These are phyloP conservation scores for Pseudopleuronectes americanus DNA, from an alignment of 2,797 vertebrate species.

Conservation along the genomic window DNA sequence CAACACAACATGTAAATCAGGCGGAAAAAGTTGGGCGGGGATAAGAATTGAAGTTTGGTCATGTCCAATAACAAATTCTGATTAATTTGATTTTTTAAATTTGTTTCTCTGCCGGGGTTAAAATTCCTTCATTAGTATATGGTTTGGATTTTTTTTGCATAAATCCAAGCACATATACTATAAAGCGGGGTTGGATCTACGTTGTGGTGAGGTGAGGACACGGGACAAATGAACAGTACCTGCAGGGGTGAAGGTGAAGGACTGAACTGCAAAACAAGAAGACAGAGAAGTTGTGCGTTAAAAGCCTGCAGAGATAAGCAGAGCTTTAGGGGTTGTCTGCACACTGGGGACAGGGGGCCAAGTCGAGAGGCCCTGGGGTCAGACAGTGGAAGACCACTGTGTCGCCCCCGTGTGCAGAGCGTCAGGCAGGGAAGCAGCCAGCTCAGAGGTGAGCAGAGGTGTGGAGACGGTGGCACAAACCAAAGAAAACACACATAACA, in stretches of 20 bases:
- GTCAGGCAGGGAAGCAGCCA: conserved; percentile 70
- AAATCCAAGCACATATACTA: conserved; percentile 50
- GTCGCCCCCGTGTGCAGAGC: conserved; percentile 60
- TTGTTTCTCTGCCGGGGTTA: conserved; percentile 2
- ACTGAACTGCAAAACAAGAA: conserved; percentile 95
- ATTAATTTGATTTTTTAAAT: conserved; percentile 8
- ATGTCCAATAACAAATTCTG: conserved; percentile 50
- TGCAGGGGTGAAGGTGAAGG: conserved; percentile 94
- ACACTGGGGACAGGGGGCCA: conserved; percentile 51
- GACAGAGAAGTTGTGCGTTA: conserved; percentile 90
- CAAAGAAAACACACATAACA: conserved; percentile 66
- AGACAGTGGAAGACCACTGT: conserved; percentile 17
- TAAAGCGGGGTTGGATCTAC: conserved; percentile 52
- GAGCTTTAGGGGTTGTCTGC: conserved; percentile 66
- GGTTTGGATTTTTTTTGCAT: conserved; percentile 45
- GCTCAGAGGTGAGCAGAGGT: conserved; percentile 61
- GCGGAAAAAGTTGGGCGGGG: conserved; percentile 32
- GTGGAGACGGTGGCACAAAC: conserved; percentile 58
- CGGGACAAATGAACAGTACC: conserved; percentile 92
- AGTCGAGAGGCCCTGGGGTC: conserved; percentile 20
- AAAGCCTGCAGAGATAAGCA: conserved; percentile 78
- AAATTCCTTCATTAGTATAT: background rate
- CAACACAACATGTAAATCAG: conserved; percentile 44
- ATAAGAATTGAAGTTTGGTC: conserved; percentile 49
- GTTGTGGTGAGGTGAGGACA: conserved; percentile 70